Percentiles rank a stretch among this genome's conserved stretches.
These are phyloP conservation scores for Gnathonemus longibarbis DNA, from an alignment of 2,113 vertebrate species.

Conservation along the genomic window DNA sequence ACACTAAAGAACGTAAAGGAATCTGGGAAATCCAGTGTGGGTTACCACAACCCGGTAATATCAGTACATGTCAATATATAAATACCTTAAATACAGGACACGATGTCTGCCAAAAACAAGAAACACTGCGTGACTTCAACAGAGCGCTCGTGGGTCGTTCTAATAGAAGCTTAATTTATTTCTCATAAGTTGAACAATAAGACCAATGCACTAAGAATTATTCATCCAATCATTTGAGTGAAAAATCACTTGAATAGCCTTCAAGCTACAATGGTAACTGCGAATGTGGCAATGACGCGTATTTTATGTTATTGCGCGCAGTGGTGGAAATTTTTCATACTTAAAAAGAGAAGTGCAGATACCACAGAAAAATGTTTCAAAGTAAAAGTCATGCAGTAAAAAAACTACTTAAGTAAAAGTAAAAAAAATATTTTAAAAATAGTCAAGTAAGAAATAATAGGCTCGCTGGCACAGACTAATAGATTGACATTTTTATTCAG, in stretches of 20 bases:
- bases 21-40: background rate
- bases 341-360: background rate
- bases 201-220: background rate
- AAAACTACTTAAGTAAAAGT: background rate
- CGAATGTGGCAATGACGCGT: background rate
- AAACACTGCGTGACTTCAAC: background rate
- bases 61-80: conserved; percentile 1
- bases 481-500: background rate
- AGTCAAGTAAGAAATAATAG: background rate
- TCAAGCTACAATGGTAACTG: background rate
- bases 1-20: background rate
- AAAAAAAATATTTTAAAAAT: background rate
- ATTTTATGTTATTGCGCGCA: background rate
- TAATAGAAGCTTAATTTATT: background rate
- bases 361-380: background rate
- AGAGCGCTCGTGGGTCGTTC: background rate
- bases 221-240: background rate
- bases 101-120: background rate
- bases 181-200: background rate
- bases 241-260: background rate
- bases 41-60: background rate
- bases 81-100: background rate
- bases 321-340: background rate
- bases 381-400: background rate
- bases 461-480: background rate